Evolutionary conservation across 2,888 invertebrate species (phyloP).

Genomic region (Dasysyrphus albostriatus): DNA sequence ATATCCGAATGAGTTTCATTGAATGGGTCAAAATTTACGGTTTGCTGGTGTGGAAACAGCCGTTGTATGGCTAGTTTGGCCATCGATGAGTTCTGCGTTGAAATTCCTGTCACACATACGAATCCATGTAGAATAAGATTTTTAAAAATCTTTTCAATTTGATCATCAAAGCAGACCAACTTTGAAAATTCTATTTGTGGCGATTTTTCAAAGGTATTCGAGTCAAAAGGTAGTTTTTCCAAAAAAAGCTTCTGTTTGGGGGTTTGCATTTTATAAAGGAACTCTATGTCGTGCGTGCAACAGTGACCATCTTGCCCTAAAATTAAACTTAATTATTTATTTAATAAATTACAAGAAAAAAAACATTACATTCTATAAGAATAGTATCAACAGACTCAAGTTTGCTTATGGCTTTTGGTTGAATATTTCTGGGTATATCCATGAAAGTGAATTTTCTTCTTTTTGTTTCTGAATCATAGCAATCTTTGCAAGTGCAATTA

Average conservation of each 20-base stretch:
- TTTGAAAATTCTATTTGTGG: slow-evolving; percentile 27
- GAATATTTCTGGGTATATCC: slow-evolving; percentile 79
- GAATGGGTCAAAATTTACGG: slow-evolving; percentile 10
- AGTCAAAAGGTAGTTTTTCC: not conserved
- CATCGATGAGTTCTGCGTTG: slow-evolving; percentile 51
- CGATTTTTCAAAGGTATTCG: slow-evolving; percentile 7
- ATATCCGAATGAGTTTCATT: slow-evolving; percentile 50
- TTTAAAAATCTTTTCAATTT: slow-evolving; percentile 83
- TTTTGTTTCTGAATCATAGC: slow-evolving; percentile 85
- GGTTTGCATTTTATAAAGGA: slow-evolving; percentile 9
- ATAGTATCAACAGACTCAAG: not conserved
- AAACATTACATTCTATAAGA: not conserved
- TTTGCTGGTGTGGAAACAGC: slow-evolving; percentile 33
- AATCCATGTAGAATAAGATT: slow-evolving; percentile 76
- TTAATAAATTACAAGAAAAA: not conserved
- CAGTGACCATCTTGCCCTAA: slow-evolving; percentile 86
- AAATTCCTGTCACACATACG: slow-evolving; percentile 76
- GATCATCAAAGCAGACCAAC: slow-evolving; percentile 77
- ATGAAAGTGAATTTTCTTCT: slow-evolving; percentile 85
- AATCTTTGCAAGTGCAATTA: slow-evolving; percentile 80
- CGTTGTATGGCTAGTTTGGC: slow-evolving; percentile 33
- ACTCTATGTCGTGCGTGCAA: slow-evolving; percentile 77
- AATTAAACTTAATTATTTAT: slow-evolving; percentile 45
- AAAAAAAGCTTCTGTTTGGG: not conserved
- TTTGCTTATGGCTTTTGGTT: slow-evolving; percentile 78